These are phyloP conservation scores for Amiota communis DNA, from an alignment of 2,888 invertebrate genomes.

Conservation along the genomic window DNA sequence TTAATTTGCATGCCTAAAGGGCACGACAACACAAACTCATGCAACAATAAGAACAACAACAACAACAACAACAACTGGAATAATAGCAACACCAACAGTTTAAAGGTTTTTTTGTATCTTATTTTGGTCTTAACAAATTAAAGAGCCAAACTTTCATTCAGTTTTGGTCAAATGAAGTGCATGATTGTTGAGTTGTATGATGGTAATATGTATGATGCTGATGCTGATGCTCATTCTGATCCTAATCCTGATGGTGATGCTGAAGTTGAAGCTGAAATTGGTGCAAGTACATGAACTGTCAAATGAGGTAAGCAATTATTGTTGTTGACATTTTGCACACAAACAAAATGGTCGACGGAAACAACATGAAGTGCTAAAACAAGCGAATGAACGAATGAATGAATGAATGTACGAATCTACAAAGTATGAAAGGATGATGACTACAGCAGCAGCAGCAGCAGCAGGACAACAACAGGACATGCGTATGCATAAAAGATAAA, in stretches of 20 bases:
- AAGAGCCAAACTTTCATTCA: background rate
- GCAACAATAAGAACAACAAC: conserved; percentile 22
- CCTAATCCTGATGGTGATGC: background rate
- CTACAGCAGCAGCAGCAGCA: conserved; percentile 2
- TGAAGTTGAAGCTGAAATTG: background rate
- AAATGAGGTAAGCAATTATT: background rate
- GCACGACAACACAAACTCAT: background rate
- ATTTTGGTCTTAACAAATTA: too few species aligned
- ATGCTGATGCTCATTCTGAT: background rate
- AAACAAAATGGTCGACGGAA: conserved; percentile 2
- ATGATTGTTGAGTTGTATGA: background rate
- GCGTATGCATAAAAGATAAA: conserved; percentile 20
- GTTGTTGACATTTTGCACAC: conserved; percentile 7
- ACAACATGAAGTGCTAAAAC: conserved; percentile 18
- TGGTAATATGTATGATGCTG: too few species aligned
- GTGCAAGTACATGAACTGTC: background rate
- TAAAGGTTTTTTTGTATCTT: background rate
- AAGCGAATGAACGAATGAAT: background rate
- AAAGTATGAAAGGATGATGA: background rate
- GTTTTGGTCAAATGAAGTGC: background rate
- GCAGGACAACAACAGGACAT: background rate
- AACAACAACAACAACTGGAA: conserved; percentile 16
- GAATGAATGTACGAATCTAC: background rate
- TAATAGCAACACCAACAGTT: conserved; percentile 1
- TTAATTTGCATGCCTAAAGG: conserved; percentile 26